A percentile compares a stretch with the other conserved stretches of the same genome.
Evolutionary conservation across 2,888 invertebrate species (phyloP).

Genomic region (Serripes groenlandicus): DNA sequence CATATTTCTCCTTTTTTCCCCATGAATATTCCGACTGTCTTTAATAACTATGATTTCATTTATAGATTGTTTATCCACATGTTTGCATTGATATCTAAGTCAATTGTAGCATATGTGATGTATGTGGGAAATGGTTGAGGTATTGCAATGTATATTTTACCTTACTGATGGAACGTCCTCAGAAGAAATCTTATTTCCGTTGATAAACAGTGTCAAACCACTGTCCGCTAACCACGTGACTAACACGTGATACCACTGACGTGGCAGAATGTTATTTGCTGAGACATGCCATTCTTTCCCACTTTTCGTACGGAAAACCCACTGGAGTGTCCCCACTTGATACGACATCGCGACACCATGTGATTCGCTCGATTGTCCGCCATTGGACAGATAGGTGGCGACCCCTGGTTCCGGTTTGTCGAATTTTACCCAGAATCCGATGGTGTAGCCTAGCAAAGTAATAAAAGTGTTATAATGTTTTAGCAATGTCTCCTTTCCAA

Average conservation of each 20-base stretch:
- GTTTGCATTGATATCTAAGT: too few relatives aligned
- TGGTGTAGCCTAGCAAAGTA: slow-evolving; percentile 83
- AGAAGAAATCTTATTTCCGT: slow-evolving; percentile 75
- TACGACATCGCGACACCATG: slow-evolving; percentile 86
- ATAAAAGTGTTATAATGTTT: too few relatives aligned
- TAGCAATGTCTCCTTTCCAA: too few relatives aligned
- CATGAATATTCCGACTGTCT: too few relatives aligned
- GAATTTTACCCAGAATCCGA: slow-evolving; percentile 84
- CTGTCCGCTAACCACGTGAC: slow-evolving; percentile 79
- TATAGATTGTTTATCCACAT: too few relatives aligned
- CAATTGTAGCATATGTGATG: too few relatives aligned
- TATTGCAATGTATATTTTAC: too few relatives aligned
- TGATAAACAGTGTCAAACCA: slow-evolving; percentile 81
- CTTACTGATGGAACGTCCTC: slow-evolving; percentile 8
- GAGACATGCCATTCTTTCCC: slow-evolving; percentile 81
- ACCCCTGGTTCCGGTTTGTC: slow-evolving; percentile 71
- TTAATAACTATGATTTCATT: too few relatives aligned
- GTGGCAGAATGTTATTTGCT: slow-evolving; percentile 74
- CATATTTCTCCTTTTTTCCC: too few relatives aligned
- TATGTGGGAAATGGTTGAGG: too few relatives aligned
- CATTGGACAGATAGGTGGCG: slow-evolving; percentile 84
- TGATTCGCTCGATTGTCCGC: slow-evolving; percentile 80
- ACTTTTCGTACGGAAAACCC: slow-evolving; percentile 80
- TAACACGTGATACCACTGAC: slow-evolving; percentile 84
- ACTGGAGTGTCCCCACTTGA: slow-evolving; percentile 78